These are phyloP conservation scores for Delphinus delphis DNA, from an alignment of 2,113 vertebrate species.

Conservation along the genomic window DNA sequence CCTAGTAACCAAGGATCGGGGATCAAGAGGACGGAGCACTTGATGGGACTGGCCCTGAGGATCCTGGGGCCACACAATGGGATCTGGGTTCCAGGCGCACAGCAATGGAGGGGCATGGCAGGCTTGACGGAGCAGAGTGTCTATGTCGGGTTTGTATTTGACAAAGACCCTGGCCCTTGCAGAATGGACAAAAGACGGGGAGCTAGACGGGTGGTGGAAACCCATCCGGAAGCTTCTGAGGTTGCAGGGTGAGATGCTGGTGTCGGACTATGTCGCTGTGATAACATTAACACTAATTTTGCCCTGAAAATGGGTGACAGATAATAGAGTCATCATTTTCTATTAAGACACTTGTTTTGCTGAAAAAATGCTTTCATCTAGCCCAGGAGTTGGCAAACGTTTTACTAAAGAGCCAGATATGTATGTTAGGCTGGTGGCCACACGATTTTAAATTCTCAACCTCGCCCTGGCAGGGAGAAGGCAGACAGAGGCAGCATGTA, in stretches of 20 bases:
- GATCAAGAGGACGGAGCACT: too few species aligned
- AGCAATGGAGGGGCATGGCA: too few species aligned
- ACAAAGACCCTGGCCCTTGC: not conserved
- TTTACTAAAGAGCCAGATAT: not conserved
- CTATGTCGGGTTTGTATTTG: not conserved
- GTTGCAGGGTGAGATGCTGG: not conserved
- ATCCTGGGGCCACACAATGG: not conserved
- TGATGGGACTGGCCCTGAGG: not conserved
- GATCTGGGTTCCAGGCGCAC: too few species aligned
- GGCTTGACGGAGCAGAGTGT: not conserved
- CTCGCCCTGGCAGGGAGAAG: fast-evolving
- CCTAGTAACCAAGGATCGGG: not conserved
- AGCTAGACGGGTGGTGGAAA: too few species aligned
- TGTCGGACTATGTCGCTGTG: not conserved
- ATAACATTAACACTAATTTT: not conserved
- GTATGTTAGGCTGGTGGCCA: not conserved
- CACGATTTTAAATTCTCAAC: fast-evolving
- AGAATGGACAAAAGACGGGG: too few species aligned
- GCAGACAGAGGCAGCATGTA: fast-evolving
- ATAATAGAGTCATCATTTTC: not conserved
- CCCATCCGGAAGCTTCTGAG: not conserved
- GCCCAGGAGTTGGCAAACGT: not conserved
- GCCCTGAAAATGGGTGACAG: not conserved
- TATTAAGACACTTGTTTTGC: too few species aligned
- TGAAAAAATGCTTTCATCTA: not conserved